Conservation (phyloP, 2,888 invertebrate genomes). For the Noctua comes region DNA sequence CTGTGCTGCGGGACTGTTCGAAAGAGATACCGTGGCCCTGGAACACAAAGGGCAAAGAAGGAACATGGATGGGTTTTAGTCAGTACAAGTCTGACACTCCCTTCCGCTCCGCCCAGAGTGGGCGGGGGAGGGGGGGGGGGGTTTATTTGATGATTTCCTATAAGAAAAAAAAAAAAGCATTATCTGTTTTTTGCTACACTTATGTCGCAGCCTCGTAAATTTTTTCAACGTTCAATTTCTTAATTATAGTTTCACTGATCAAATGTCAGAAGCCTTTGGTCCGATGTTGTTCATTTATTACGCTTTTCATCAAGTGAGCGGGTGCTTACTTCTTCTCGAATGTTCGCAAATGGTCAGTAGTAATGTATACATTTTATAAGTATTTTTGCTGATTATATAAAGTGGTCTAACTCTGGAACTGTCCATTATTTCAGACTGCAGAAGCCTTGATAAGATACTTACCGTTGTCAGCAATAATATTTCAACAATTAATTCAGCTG, state of each 20-base stretch:
- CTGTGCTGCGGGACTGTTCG: no score
- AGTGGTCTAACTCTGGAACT: background rate
- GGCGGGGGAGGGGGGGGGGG: no score
- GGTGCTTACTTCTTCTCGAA: conserved; percentile 62
- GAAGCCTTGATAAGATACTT: conserved; percentile 48
- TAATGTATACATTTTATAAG: background rate
- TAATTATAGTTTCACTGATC: conserved; percentile 46
- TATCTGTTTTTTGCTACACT: background rate
- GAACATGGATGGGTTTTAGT: no score
- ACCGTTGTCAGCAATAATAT: conserved; percentile 60
- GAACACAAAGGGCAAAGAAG: no score
- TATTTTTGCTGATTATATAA: background rate
- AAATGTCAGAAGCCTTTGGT: conserved; percentile 46
- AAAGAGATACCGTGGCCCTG: no score
- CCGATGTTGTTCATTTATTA: conserved; percentile 36
- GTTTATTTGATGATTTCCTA: no score
- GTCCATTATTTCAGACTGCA: conserved; percentile 40
- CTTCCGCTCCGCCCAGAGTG: no score
- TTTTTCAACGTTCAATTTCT: background rate
- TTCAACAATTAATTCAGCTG: conserved; percentile 69
- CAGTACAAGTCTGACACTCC: no score
- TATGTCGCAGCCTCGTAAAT: background rate
- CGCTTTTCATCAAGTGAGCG: conserved; percentile 51
- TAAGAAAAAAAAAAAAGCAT: no score
- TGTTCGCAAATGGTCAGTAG: conserved; percentile 59